Percentiles rank a stretch among this genome's conserved stretches.
These are phyloP conservation scores for Hystrix cristata DNA, from an alignment of 2,113 vertebrate genomes.

Conservation along the genomic window DNA sequence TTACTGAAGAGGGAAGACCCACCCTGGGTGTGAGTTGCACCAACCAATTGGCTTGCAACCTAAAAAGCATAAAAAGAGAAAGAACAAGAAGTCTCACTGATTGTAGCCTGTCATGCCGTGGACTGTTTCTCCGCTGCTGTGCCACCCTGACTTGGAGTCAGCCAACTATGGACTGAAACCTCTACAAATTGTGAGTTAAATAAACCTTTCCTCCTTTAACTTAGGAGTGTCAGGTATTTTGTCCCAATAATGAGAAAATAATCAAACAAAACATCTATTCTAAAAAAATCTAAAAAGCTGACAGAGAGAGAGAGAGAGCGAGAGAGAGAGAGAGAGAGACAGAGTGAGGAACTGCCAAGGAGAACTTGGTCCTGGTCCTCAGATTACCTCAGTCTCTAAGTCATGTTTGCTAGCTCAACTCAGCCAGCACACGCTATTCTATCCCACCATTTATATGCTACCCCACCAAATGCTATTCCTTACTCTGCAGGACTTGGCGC, in stretches of 20 bases:
- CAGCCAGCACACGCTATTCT: neutral
- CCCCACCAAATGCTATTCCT: neutral
- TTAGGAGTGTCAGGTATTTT: neutral
- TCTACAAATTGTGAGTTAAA: neutral
- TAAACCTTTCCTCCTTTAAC: neutral
- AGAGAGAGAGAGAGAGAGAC: neutral
- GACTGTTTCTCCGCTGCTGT: neutral
- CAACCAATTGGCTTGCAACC: neutral
- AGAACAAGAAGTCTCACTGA: neutral
- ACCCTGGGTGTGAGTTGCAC: neutral
- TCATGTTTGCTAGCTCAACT: neutral
- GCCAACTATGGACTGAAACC: neutral
- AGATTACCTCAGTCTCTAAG: neutral
- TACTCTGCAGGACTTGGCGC: neutral
- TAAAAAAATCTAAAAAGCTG: neutral
- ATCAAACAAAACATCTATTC: neutral
- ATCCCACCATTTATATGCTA: too few relatives aligned
- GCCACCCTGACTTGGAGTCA: neutral
- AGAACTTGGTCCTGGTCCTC: too few relatives aligned
- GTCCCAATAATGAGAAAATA: neutral
- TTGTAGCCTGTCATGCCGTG: neutral
- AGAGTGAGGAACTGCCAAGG: neutral
- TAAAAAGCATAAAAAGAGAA: neutral
- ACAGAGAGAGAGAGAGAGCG: neutral
- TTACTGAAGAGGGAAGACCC: neutral